Evolutionary conservation across 2,888 invertebrate species (phyloP).

Genomic region (Chromoteleia sp.): DNA sequence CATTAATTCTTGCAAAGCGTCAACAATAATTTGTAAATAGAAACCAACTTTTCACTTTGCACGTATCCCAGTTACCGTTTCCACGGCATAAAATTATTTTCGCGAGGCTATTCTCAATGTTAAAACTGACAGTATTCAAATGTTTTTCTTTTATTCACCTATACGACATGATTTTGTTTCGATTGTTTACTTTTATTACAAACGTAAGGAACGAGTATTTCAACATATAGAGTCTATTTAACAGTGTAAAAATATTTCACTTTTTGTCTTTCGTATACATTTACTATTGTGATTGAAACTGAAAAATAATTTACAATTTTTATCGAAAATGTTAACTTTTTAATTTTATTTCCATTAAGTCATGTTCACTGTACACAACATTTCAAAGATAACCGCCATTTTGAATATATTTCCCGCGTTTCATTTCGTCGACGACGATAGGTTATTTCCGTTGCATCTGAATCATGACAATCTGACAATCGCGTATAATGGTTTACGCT

Average conservation of each 20-base stretch:
- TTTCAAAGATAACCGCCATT: too few relatives aligned
- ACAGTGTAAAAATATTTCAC: too few relatives aligned
- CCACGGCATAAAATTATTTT: slow-evolving; percentile 31
- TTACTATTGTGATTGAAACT: too few relatives aligned
- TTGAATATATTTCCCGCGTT: not conserved
- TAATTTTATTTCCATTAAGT: too few relatives aligned
- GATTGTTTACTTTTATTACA: not conserved
- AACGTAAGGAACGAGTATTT: too few relatives aligned
- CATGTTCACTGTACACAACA: too few relatives aligned
- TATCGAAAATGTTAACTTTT: too few relatives aligned
- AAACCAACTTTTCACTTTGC: slow-evolving; percentile 35
- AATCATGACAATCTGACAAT: not conserved
- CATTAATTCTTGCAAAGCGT: slow-evolving; percentile 5
- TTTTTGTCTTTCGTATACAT: too few relatives aligned
- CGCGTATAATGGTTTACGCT: not conserved
- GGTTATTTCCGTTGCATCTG: slow-evolving; percentile 9
- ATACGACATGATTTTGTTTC: not conserved
- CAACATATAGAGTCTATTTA: too few relatives aligned
- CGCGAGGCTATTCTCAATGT: not conserved
- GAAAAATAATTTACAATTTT: too few relatives aligned
- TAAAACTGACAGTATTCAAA: slow-evolving; percentile 2
- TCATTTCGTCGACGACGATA: not conserved
- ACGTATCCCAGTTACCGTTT: slow-evolving; percentile 61
- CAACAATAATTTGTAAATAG: slow-evolving; percentile 41
- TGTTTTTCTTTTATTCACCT: slow-evolving; percentile 13